phyloP scores from a whole-genome alignment of 2,888 invertebrate species.

The Drosophila multiciliata region DNA sequence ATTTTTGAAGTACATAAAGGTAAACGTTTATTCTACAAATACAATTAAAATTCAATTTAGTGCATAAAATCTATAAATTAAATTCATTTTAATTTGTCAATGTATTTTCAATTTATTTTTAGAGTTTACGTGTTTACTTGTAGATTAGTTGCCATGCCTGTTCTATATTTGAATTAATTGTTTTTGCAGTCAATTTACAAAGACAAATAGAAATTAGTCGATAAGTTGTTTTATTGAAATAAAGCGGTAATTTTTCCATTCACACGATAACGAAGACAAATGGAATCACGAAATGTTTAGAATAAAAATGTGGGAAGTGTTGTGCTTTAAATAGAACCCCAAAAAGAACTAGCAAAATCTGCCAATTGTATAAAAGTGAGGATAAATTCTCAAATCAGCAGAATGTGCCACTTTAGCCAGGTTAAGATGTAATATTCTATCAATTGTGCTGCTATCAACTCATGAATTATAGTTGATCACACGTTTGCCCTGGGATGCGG shows the following conservation, averaged over 20 bases:
- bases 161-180: not conserved
- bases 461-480: not conserved
- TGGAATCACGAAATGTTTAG: not conserved
- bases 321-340: not conserved
- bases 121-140: no score
- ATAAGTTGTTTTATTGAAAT: not conserved
- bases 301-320: not conserved
- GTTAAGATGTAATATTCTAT: not conserved
- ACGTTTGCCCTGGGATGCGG: not conserved
- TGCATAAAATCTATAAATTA: not conserved
- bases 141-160: not conserved
- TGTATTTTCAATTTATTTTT: not conserved
- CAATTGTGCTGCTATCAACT: not conserved
- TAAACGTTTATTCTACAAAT: not conserved
- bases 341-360: not conserved
- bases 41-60: not conserved
- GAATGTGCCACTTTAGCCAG: not conserved
- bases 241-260: not conserved
- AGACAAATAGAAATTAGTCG: not conserved
- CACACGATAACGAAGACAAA: not conserved
- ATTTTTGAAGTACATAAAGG: not conserved
- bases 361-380: not conserved
- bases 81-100: not conserved
- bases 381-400: not conserved
- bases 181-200: not conserved